These are phyloP conservation scores for Phrynocephalus forsythii DNA, from an alignment of 2,797 vertebrate genomes.

Conservation along the genomic window DNA sequence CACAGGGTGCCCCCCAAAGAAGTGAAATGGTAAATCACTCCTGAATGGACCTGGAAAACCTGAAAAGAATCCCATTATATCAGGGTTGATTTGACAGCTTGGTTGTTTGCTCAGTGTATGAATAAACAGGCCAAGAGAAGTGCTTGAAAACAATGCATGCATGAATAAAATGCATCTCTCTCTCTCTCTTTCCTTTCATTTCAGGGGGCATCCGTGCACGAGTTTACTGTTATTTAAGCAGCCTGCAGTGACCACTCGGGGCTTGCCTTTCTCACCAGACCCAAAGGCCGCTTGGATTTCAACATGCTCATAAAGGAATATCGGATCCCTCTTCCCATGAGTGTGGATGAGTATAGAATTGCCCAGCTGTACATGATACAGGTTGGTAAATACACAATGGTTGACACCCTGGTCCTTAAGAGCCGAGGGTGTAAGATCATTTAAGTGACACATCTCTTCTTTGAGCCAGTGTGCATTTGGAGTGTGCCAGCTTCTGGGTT, in stretches of 20 bases:
- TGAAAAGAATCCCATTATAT: too few species aligned
- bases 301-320: conserved; percentile 98
- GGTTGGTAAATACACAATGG: conserved; percentile 78
- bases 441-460: neutral
- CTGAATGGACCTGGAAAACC: too few species aligned
- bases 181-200: conserved; percentile 46
- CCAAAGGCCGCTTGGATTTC: conserved; percentile 72
- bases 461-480: neutral
- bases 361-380: conserved; percentile 99
- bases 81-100: too few species aligned
- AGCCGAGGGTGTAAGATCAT: neutral
- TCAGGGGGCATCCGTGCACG: conserved; percentile 85
- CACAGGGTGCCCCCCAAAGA: too few species aligned
- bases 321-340: conserved; percentile 96
- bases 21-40: too few species aligned
- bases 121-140: neutral
- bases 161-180: neutral
- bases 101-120: neutral
- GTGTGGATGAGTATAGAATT: conserved; percentile 98
- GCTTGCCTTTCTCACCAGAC: conserved; percentile 65
- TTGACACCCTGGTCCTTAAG: neutral
- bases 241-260: conserved; percentile 72
- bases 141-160: neutral
- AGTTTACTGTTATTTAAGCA: conserved; percentile 78
- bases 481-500: neutral